These are phyloP conservation scores for Pemphigus obesinymphae DNA, from an alignment of 1,140 invertebrate species.

Conservation along the genomic window DNA sequence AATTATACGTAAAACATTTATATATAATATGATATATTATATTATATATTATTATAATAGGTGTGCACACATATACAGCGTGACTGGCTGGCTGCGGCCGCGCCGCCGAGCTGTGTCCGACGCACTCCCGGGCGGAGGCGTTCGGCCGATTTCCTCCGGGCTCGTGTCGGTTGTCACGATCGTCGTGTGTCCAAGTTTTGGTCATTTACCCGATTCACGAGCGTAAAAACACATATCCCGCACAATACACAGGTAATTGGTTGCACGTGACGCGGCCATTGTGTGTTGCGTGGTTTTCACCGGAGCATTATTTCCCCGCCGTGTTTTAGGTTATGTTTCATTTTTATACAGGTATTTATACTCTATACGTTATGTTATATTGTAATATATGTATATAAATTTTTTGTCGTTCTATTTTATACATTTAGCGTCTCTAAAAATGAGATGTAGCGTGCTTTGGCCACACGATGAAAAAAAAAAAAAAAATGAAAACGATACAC, in stretches of 20 bases:
- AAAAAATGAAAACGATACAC: not conserved
- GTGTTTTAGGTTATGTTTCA: not conserved
- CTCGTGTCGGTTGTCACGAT: constrained; percentile 35
- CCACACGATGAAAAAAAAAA: not conserved
- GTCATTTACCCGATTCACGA: constrained; percentile 37
- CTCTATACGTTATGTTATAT: too few relatives aligned
- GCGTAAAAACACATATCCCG: constrained; percentile 32
- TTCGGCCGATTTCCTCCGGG: constrained; percentile 5
- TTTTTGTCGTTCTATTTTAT: not conserved
- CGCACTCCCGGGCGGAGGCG: not conserved
- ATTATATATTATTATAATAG: too few relatives aligned
- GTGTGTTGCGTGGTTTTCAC: constrained; percentile 7
- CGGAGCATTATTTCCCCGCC: not conserved
- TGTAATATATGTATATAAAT: too few relatives aligned
- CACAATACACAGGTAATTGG: constrained; percentile 38
- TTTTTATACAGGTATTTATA: too few relatives aligned
- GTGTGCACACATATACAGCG: not conserved
- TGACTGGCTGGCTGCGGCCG: not conserved
- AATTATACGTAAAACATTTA: not conserved
- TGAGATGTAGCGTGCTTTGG: not conserved
- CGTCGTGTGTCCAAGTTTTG: constrained; percentile 37
- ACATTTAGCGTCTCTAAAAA: not conserved
- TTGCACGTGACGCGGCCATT: constrained; percentile 36
- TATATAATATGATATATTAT: too few relatives aligned
- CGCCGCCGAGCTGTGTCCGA: not conserved